Conservation (phyloP, 2,113 vertebrate species). For the Heliornis fulica region DNA sequence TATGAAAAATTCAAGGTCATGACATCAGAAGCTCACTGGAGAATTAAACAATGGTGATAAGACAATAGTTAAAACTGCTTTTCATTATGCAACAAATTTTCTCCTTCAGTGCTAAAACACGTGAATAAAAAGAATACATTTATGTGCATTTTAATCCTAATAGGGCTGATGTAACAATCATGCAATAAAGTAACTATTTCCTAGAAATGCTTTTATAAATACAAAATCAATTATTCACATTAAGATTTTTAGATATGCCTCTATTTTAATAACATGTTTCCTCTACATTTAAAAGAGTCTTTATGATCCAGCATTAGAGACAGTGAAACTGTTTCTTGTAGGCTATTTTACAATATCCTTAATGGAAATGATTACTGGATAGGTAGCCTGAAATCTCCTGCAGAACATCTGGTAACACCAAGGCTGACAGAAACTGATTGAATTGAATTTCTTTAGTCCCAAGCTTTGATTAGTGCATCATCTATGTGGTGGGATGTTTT, state of each 20-base stretch:
- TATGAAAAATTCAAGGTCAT: not conserved
- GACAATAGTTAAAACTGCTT: slow-evolving; percentile 33
- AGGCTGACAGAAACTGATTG: not conserved
- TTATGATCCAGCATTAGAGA: not conserved
- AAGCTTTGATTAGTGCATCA: not conserved
- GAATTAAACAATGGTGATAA: not conserved
- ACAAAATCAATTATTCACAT: not conserved
- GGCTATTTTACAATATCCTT: not conserved
- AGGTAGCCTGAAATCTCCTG: not conserved
- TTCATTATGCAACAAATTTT: not conserved
- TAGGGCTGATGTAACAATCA: not conserved
- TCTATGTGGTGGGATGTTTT: not conserved
- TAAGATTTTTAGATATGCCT: not conserved
- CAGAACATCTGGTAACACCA: not conserved
- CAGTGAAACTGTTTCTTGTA: not conserved
- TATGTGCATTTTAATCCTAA: not conserved
- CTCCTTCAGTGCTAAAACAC: not conserved
- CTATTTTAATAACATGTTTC: not conserved
- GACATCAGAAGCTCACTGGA: not conserved
- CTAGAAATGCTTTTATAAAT: not conserved
- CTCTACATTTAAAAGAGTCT: not conserved
- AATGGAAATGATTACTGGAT: not conserved
- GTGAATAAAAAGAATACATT: slow-evolving; percentile 14
- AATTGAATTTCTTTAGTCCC: not conserved
- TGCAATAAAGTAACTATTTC: not conserved